Percentiles rank a stretch among this genome's conserved stretches.
Evolutionary conservation across 2,113 vertebrate genomes (phyloP).

Genomic region (Apodemus sylvaticus): DNA sequence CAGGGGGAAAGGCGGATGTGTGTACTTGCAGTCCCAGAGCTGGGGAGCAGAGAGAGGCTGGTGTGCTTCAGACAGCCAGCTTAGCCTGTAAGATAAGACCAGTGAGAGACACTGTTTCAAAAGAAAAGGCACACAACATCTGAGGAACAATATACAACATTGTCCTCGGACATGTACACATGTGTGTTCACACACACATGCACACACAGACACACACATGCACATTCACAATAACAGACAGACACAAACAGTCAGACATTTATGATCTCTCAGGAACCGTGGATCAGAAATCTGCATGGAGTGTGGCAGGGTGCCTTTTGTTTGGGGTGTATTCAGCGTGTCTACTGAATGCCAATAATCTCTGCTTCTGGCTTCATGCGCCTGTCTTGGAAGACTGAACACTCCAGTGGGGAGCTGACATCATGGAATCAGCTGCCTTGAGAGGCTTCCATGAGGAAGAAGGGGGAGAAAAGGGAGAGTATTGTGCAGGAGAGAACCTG

Average conservation of each 20-base stretch:
- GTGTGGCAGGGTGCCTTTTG: not conserved
- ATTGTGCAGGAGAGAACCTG: not conserved
- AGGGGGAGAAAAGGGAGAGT: fast-evolving
- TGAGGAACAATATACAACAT: not conserved
- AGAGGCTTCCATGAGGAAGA: not conserved
- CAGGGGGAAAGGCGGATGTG: not conserved
- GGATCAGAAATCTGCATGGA: not conserved
- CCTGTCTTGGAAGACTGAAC: not conserved
- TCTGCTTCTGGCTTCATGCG: not conserved
- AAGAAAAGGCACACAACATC: not conserved
- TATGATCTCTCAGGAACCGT: not conserved
- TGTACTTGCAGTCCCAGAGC: not conserved
- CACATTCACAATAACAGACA: not conserved
- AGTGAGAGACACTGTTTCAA: not conserved
- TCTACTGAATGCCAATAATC: not conserved
- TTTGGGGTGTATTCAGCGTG: not conserved
- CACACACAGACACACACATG: not conserved
- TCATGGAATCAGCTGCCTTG: not conserved
- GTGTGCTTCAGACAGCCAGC: not conserved
- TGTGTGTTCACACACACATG: not conserved
- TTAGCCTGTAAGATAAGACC: not conserved
- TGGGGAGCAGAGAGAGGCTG: not conserved
- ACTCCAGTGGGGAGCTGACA: not conserved
- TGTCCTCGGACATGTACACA: not conserved
- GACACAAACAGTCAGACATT: too few species aligned